A percentile compares a stretch with the other conserved stretches of the same genome.
phyloP scores from a whole-genome alignment of 2,888 invertebrate species.

The Malthinus seriepunctatus region DNA sequence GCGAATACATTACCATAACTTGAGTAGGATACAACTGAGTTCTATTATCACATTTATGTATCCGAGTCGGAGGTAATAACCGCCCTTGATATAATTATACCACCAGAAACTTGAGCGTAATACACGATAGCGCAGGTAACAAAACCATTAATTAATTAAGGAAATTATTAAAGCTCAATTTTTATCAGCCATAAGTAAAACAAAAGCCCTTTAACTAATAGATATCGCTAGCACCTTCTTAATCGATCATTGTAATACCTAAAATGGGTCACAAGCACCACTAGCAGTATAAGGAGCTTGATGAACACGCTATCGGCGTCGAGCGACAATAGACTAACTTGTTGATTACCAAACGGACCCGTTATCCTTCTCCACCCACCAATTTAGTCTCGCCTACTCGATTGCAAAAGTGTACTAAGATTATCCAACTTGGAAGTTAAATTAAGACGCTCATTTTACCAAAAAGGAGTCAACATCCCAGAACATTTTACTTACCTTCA shows the following conservation, averaged over 20 bases:
- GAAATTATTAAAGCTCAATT: neutral
- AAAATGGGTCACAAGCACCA: slow-evolving; percentile 21
- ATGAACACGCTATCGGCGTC: slow-evolving; percentile 31
- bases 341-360: slow-evolving; percentile 40
- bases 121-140: slow-evolving; percentile 14
- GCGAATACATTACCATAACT: slow-evolving; percentile 42
- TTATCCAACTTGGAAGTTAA: slow-evolving; percentile 31
- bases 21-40: slow-evolving; percentile 39
- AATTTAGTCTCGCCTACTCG: slow-evolving; percentile 32
- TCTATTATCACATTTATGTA: slow-evolving; percentile 39
- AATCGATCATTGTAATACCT: too few relatives aligned
- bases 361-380: slow-evolving; percentile 34
- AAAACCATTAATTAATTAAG: slow-evolving; percentile 8
- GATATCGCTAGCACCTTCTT: neutral
- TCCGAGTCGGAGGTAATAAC: slow-evolving; percentile 24
- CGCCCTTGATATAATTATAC: slow-evolving; percentile 24
- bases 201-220: slow-evolving; percentile 7
- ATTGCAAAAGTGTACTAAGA: slow-evolving; percentile 26
- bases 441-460: slow-evolving; percentile 30
- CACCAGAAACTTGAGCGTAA: slow-evolving; percentile 13
- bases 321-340: slow-evolving; percentile 39
- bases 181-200: neutral
- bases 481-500: slow-evolving; percentile 15
- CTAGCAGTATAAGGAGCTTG: slow-evolving; percentile 21
- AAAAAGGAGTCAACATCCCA: slow-evolving; percentile 23